Evolutionary conservation across 2,113 vertebrate genomes (phyloP), one percentile per base, ranked within the genome.

Genomic region (Ancistrus triradiatus): DNA sequence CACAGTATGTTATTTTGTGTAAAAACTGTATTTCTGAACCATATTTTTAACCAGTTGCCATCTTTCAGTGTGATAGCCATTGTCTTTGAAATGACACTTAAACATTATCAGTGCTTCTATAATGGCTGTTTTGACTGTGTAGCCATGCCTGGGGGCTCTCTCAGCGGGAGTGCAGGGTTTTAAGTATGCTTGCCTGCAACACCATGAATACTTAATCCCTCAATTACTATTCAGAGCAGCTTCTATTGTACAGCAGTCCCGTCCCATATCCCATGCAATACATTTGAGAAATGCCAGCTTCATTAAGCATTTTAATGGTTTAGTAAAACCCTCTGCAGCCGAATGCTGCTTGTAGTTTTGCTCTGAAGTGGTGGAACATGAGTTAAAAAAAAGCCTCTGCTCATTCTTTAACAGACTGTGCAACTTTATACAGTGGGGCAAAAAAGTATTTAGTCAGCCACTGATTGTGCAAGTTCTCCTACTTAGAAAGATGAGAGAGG

Each of bases 121-220:
- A 65, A 69, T 59, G 62, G 51, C 48, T 49, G 40, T 55, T 68
- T 68, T 57, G 65, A 62, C 48, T 43, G 58, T n/a, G 57, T 61
- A 21, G 70, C 53, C 43, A 25, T 66, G 66, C 66, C 37, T 55
- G 48, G 55, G 61, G 59, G 61, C 64, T 70, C 37, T 72, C 37
- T 27, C 72, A 53, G 60, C 61, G 47, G 59, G 38, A 10, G 19
- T 51, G 60, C 22, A 48, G 42, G 22, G 61, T 63, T 71, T 71
- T 71, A 69, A 65, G 61, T 66, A 52, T 40, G 53, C 53, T 66
- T 68, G 33, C 73, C 70, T 56, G 68, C 66, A 72, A 72, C 61
- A 74, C 52, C 52, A 78, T 76, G 60, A 76, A 78, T 76, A 56
- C 58, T 70, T 69, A 69, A 74, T 70, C 60, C 33, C 48, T 46